Conservation (phyloP, 1,140 invertebrate genomes). For the Armadillidium nasatum region DNA sequence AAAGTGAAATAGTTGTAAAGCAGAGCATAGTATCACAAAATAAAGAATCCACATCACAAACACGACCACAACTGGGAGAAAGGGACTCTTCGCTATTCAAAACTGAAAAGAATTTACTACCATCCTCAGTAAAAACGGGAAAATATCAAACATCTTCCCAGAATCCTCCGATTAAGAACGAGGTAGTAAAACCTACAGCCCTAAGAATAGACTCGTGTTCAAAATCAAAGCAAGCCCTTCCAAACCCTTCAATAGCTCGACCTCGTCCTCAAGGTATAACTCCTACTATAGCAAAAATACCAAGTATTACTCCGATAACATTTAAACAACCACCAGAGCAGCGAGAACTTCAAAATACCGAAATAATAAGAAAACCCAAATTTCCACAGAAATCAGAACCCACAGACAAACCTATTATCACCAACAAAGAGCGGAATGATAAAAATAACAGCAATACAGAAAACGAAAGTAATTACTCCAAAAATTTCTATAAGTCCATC, state of each 20-base stretch:
- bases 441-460: background rate
- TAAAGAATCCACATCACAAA: background rate
- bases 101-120: background rate
- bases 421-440: background rate
- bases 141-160: background rate
- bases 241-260: background rate
- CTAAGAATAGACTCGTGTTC: background rate
- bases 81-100: background rate
- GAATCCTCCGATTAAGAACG: background rate
- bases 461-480: background rate
- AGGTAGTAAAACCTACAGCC: background rate
- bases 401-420: background rate
- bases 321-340: background rate
- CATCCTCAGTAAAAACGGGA: background rate
- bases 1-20: background rate
- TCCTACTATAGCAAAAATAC: background rate
- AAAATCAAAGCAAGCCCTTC: background rate
- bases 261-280: conserved; percentile 1
- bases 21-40: background rate
- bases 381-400: background rate
- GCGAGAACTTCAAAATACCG: background rate
- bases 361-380: background rate
- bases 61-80: background rate
- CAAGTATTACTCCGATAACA: background rate
- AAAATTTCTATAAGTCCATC: background rate